Evolutionary conservation across 2,113 vertebrate genomes (phyloP).

Genomic region (Trichomycterus rosablanca): DNA sequence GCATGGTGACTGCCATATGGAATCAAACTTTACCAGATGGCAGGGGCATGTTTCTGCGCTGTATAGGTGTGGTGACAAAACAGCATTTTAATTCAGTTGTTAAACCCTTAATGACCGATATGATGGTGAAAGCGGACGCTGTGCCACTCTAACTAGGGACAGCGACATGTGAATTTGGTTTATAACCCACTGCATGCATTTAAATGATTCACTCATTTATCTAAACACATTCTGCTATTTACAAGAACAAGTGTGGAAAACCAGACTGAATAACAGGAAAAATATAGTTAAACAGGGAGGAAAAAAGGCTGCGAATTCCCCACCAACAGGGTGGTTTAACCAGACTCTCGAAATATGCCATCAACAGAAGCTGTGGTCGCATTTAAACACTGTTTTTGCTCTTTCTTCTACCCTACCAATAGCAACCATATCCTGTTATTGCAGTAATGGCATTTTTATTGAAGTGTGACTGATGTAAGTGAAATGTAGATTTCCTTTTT

Average conservation of each 20-base stretch:
- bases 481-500: conserved; percentile 38
- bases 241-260: conserved; percentile 55
- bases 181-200: conserved; percentile 42
- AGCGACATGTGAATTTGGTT: conserved; percentile 40
- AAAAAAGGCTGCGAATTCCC: conserved; percentile 49
- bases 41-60: conserved; percentile 28
- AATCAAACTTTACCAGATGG: conserved; percentile 39
- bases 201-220: conserved; percentile 57
- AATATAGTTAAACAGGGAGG: conserved; percentile 44
- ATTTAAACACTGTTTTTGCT: conserved; percentile 68
- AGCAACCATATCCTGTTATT: conserved; percentile 74
- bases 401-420: conserved; percentile 61
- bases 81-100: conserved; percentile 45
- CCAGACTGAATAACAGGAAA: conserved; percentile 51
- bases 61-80: conserved; percentile 42
- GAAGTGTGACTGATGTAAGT: conserved; percentile 49
- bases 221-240: conserved; percentile 62
- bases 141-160: conserved; percentile 32
- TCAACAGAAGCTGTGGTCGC: conserved; percentile 64
- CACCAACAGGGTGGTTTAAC: conserved; percentile 59
- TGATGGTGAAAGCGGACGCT: conserved; percentile 13
- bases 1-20: background rate
- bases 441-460: conserved; percentile 63
- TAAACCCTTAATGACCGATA: conserved; percentile 43
- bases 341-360: conserved; percentile 36